Percentiles rank a stretch among this genome's conserved stretches.
phyloP scores from a whole-genome alignment of 2,113 vertebrate genomes.

The Crotalus viridis region DNA sequence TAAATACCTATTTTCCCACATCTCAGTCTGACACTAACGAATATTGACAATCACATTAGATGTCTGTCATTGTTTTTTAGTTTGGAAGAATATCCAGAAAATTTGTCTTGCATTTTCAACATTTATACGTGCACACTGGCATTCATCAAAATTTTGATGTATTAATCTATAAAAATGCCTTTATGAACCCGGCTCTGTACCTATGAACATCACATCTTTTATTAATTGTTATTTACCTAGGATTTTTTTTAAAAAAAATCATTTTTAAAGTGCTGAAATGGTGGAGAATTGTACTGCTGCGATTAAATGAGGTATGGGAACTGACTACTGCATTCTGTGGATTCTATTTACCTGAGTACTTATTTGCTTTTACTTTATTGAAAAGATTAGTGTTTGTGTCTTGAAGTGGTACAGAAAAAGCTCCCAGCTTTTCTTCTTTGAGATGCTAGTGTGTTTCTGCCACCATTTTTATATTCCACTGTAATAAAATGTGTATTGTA shows the following conservation, averaged over 20 bases:
- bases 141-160: background rate
- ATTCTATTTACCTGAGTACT: slow-evolving; percentile 46
- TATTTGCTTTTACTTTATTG: slow-evolving; percentile 27
- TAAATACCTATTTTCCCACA: background rate
- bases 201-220: background rate
- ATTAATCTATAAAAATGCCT: background rate
- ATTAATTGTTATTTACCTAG: background rate
- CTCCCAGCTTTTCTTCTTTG: slow-evolving; percentile 56
- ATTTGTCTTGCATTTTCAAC: background rate
- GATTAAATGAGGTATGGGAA: background rate
- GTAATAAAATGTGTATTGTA: slow-evolving; percentile 59
- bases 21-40: background rate
- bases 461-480: slow-evolving; percentile 61
- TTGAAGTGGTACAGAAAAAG: slow-evolving; percentile 46
- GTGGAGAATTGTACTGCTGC: background rate
- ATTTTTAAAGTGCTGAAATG: background rate
- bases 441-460: slow-evolving; percentile 49
- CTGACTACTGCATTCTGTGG: background rate
- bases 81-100: background rate
- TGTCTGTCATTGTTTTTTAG: background rate
- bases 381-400: slow-evolving; percentile 36
- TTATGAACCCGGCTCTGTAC: background rate
- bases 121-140: background rate
- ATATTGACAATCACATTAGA: background rate
- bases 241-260: background rate